These are phyloP conservation scores for Abrostola triplasia DNA, from an alignment of 2,888 invertebrate genomes.

Conservation along the genomic window DNA sequence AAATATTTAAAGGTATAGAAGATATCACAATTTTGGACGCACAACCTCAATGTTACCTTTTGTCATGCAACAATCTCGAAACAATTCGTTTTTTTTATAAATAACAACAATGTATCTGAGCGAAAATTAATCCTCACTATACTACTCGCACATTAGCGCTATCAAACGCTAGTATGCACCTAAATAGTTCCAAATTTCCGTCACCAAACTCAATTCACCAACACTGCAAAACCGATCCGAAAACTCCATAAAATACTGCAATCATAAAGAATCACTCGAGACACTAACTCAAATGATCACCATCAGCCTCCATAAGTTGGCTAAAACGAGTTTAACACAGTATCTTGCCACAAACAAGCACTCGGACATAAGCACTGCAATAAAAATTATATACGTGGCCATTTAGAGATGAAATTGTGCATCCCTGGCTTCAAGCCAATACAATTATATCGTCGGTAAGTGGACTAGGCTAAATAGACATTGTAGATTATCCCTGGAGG, in stretches of 20 bases:
- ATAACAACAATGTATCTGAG: too few species aligned
- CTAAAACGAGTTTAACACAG: conserved; percentile 36
- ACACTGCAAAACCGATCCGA: neutral
- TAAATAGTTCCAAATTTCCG: too few species aligned
- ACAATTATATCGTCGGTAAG: conserved; percentile 75
- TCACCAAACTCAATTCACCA: neutral
- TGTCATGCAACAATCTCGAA: too few species aligned
- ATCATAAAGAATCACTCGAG: conserved; percentile 37
- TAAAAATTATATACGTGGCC: conserved; percentile 81
- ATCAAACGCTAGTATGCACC: too few species aligned
- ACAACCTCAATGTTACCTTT: too few species aligned
- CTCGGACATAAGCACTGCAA: conserved; percentile 65
- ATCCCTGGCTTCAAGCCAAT: conserved; percentile 69
- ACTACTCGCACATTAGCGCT: too few species aligned
- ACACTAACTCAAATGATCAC: conserved; percentile 42
- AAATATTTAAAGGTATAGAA: too few species aligned
- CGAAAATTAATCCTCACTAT: too few species aligned
- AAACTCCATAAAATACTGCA: conserved; percentile 2
- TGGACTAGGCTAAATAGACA: conserved; percentile 50
- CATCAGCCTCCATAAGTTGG: conserved; percentile 32
- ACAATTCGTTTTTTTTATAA: too few species aligned
- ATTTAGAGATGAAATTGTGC: conserved; percentile 78
- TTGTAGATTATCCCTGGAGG: conserved; percentile 33
- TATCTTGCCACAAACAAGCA: conserved; percentile 57
- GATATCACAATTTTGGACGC: too few species aligned